Evolutionary conservation across 1,140 invertebrate genomes (phyloP), one percentile per base, ranked within the genome.

Genomic region (Elymnias hypermnestra): DNA sequence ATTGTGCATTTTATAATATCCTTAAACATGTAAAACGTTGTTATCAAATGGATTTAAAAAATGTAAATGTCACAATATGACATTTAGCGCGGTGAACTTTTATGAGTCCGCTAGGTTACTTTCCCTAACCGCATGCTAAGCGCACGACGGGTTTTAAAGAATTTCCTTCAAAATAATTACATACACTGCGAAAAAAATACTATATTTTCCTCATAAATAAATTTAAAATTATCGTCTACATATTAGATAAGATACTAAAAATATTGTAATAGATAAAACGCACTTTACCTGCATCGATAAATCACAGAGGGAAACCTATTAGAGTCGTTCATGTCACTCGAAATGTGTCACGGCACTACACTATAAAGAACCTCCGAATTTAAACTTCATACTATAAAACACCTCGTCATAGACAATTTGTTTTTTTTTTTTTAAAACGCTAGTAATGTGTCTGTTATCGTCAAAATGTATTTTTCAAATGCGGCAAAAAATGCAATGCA

Each of bases 381-480:
- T 1, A 68, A 58, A 28, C 53, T 42, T 68, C 62, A 61, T 57
- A 41, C 26, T 8, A 21, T 21, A 36, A 41, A 37, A 38, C 44
- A 31, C 58, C 49, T 51, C 51, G 26, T 48, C 45, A 46, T 37
- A 41, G 36, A 33, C 48, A 36, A 39, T 14, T 42, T 54, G 3
- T 21, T 21, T 6, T 21, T 21, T 4, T 6, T 21, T 21, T 21
- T 21, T 21, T 21, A 3, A 6, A 21, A 21, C 19, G 19, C 19
- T 4, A 53, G 36, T 64, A 65, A 70, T 65, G 59, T 67, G 79
- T 77, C 63, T 66, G 77, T 81, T 84, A 77, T 75, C 74, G 67
- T 72, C 78, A 84, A 83, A 82, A 76, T 75, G 72, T 74, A 73
- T 79, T 84, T 84, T 84, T 83, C 78, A 84, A 84, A 81, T 84